phyloP scores from a whole-genome alignment of 2,797 vertebrate genomes.

The Atherinosoma microstoma region DNA sequence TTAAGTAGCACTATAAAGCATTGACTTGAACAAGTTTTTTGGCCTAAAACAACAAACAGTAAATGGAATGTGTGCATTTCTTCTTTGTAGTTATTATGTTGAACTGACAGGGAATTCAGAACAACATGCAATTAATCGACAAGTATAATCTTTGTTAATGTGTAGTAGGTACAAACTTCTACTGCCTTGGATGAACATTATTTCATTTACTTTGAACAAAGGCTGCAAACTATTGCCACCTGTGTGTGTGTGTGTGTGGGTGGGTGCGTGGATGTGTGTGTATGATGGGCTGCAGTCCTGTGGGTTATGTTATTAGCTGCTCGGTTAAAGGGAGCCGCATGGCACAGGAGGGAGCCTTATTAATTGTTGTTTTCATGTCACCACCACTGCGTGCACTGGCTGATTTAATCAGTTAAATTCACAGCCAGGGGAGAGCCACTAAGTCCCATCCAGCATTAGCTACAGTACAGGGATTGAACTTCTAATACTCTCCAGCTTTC shows the following conservation, averaged over 20 bases:
- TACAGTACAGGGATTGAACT: conserved; percentile 78
- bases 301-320: conserved; percentile 90
- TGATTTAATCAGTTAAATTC: conserved; percentile 94
- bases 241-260: conserved; percentile 37
- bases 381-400: conserved; percentile 83
- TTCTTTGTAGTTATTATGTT: conserved; percentile 12
- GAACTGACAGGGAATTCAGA: conserved; percentile 17
- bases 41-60: neutral
- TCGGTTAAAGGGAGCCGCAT: conserved; percentile 86
- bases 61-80: conserved; percentile 16
- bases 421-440: conserved; percentile 81
- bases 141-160: conserved; percentile 39
- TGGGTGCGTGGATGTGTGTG: conserved; percentile 54
- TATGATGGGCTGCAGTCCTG: conserved; percentile 79
- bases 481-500: conserved; percentile 74
- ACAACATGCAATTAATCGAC: conserved; percentile 44
- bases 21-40: neutral
- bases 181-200: conserved; percentile 46
- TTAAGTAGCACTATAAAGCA: neutral
- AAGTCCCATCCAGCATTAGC: conserved; percentile 83
- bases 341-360: conserved; percentile 86
- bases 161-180: conserved; percentile 20
- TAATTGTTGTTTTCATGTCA: conserved; percentile 92
- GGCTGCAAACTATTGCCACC: conserved; percentile 64
- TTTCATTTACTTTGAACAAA: conserved; percentile 53